A percentile compares a stretch with the other conserved stretches of the same genome.
phyloP scores from a whole-genome alignment of 2,113 vertebrate species.

The Syngnathus scovelli region DNA sequence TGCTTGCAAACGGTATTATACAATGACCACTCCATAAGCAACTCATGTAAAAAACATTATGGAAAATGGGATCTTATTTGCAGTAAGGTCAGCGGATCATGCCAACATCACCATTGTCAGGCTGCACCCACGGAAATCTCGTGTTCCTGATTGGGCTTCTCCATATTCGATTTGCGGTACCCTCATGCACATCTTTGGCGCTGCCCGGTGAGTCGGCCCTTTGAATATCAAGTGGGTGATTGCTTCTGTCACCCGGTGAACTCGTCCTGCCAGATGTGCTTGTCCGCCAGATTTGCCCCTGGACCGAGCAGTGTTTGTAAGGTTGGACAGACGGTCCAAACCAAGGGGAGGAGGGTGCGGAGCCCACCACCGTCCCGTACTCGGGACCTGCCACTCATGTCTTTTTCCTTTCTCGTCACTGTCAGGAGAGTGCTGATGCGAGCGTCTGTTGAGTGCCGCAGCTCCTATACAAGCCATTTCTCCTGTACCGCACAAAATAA shows the following conservation, averaged over 20 bases:
- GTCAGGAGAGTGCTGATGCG: constrained; percentile 58
- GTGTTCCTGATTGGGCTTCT: constrained; percentile 45
- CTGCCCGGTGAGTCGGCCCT: constrained; percentile 30
- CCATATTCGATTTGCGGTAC: constrained; percentile 60
- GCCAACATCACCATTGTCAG: constrained; percentile 29
- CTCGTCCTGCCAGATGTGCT: constrained; percentile 52
- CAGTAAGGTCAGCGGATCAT: neutral
- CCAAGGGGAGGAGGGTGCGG: constrained; percentile 28
- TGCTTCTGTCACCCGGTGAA: constrained; percentile 48
- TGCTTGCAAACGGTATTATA: neutral
- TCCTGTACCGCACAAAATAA: constrained; percentile 37
- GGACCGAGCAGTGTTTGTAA: constrained; percentile 40
- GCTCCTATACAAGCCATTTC: constrained; percentile 35
- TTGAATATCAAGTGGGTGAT: constrained; percentile 63
- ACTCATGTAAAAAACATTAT: neutral
- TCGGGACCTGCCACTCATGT: constrained; percentile 64
- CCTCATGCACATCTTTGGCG: constrained; percentile 15
- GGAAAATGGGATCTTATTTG: neutral
- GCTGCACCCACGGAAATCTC: constrained; percentile 37
- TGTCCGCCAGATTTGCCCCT: constrained; percentile 45
- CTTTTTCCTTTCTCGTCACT: constrained; percentile 63
- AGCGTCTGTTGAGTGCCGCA: constrained; percentile 37
- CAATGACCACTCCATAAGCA: neutral
- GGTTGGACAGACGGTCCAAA: constrained; percentile 46
- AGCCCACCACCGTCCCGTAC: constrained; percentile 41